Evolutionary conservation across 1,140 invertebrate species (phyloP), one percentile per base, ranked within the genome.

Genomic region (Ceratina japonica): DNA sequence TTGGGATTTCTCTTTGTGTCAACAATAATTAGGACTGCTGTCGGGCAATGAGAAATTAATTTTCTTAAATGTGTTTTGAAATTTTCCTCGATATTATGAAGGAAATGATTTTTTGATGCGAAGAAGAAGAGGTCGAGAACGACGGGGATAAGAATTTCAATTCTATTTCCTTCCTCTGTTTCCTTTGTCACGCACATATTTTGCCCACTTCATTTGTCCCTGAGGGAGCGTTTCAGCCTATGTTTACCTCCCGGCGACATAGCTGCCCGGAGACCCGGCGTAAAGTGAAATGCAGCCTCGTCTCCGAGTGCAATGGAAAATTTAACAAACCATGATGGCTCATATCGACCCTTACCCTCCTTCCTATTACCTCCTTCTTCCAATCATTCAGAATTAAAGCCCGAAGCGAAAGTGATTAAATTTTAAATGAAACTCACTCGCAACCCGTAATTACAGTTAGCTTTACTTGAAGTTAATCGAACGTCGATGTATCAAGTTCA

Each of bases 121-220:
- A 7, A 10, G 37, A 44, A 44, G 37, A 44, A 44, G 37, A 56
- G 65, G 22, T 59, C 22, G 22, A 3, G n/a, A 44, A 54, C 44
- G 69, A 16, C 10, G 76, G 73, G 72, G 64, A 81, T 68, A 73
- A 75, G 52, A 68, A 62, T 24, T 56, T 56, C 52, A 27, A 66
- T 71, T 75, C 68, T 86, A 73, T 84, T 79, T 86, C 54, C 81
- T 77, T 68, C 61, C 77, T 49, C 79, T 66, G 62, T 59, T 80
- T 62, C 75, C 72, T 83, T 80, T 87, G 87, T 86, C 86, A 66
- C 79, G 65, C 65, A 77, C 87, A 65, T 85, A 87, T 87, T 82
- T 85, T 68, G 73, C 66, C 70, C 77, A 69, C 80, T 86, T 85
- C 82, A 76, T 87, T 80, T 75, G 79, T 81, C 87, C 87, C 87